Evolutionary conservation across 23 tunicate genomes (phyloP), one percentile per base, ranked within the genome.

Genomic region (Pegea sp.): DNA sequence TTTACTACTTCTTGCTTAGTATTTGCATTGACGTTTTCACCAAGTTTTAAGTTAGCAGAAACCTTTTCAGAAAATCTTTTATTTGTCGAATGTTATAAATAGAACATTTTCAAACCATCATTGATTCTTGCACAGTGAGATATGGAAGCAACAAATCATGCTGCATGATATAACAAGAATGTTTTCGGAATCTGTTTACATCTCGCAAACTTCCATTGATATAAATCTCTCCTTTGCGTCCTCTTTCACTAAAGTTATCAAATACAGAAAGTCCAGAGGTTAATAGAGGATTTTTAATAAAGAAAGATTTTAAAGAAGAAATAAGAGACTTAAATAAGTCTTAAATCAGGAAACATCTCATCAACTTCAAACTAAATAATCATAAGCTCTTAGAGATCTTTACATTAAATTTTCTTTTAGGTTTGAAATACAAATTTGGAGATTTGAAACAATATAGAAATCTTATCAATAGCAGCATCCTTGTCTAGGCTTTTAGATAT

Each of bases 91-190:
- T n/a, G n/a, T n/a, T n/a, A n/a, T n/a, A n/a, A n/a, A n/a, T n/a
- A n/a, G n/a, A n/a, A n/a, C n/a, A n/a, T n/a, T n/a, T n/a, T n/a
- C n/a, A n/a, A n/a, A 74, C 99, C 99, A 91, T 91, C 99, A 91
- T 91, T 18, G 99, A 58, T 49, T 91, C 93, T 69, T 74, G 61
- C 0, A 91, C 99, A 8, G 99, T 91, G 32, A 91, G 63, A 53
- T 91, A 78, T 1, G 99, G 99, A 19, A 91, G 78, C 31, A 91
- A 72, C 24, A 64, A 38, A 49, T 91, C 99, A 52, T 91, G 92
- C 28, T 91, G 99, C 99, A 91, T 91, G 49, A 91, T 91, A 67
- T 91, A 91, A 48, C 99, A 91, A 7, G 93, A 78, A 59, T 61
- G 61, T 58, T 91, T 91, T 26, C 99, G 86, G 50, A 91, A 91